Percentiles rank a stretch among this genome's conserved stretches.
phyloP scores from a whole-genome alignment of 2,797 vertebrate genomes.

The Acanthurus tractus region DNA sequence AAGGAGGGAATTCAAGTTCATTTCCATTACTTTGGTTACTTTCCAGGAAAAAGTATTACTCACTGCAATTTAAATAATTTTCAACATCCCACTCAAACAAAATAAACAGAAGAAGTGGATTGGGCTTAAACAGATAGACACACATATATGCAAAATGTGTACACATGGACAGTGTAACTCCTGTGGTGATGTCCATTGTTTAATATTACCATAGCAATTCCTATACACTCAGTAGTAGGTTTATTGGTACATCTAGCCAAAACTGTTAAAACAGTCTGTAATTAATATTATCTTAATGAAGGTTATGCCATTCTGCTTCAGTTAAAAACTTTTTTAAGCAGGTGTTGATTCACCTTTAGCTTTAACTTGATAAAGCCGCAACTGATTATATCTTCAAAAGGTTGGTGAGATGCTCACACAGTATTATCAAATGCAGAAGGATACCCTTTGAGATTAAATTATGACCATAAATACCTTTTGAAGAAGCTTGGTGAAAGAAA shows the following conservation, averaged over 20 bases:
- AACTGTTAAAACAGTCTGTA: neutral
- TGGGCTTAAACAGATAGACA: neutral
- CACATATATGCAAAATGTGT: neutral
- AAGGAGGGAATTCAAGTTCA: too few species aligned
- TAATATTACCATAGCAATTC: neutral
- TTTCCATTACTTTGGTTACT: too few species aligned
- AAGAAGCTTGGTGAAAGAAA: neutral
- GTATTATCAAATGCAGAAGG: neutral
- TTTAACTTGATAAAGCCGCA: neutral
- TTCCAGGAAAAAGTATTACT: neutral
- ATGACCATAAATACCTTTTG: neutral
- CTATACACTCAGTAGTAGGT: neutral
- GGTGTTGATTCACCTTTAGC: neutral
- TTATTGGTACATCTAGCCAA: neutral
- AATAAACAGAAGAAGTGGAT: neutral
- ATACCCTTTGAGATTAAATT: neutral
- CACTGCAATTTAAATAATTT: neutral
- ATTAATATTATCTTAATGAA: neutral
- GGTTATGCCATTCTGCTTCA: neutral
- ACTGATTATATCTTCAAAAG: neutral
- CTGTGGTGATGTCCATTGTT: neutral
- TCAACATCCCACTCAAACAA: neutral
- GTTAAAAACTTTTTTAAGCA: neutral
- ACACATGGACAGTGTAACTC: too few species aligned
- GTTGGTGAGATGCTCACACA: neutral